phyloP scores from a whole-genome alignment of 2,888 invertebrate species.

The Trilocha varians region DNA sequence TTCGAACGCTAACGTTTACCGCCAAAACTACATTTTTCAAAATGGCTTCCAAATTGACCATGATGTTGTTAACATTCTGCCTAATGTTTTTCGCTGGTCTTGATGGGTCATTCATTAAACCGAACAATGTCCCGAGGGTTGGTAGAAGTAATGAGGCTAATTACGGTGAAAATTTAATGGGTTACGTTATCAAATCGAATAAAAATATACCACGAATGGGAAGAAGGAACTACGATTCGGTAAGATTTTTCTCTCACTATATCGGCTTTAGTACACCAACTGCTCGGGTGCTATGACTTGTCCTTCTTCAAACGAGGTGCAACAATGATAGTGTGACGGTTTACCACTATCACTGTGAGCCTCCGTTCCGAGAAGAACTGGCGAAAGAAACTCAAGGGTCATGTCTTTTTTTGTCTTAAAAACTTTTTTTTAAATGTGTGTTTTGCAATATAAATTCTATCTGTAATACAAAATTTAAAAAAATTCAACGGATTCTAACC shows the following conservation, averaged over 20 bases:
- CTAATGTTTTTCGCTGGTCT: slow-evolving; percentile 19
- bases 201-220: slow-evolving; percentile 67
- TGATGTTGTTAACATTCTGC: slow-evolving; percentile 36
- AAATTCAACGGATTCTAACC: no score
- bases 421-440: no score
- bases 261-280: no score
- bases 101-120: slow-evolving; percentile 55
- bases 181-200: slow-evolving; percentile 62
- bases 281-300: no score
- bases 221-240: slow-evolving; percentile 60
- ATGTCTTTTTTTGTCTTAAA: no score
- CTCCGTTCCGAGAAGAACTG: no score
- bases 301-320: no score
- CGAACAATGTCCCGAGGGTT: slow-evolving; percentile 59
- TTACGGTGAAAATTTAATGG: slow-evolving; percentile 49
- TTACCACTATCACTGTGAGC: no score
- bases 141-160: slow-evolving; percentile 59
- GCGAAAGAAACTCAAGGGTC: no score
- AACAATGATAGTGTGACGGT: no score
- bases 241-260: slow-evolving; percentile 23
- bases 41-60: slow-evolving; percentile 41
- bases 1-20: not conserved
- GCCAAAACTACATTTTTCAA: slow-evolving; percentile 21
- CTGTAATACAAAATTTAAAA: no score
- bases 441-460: no score